Percentiles rank a stretch among this genome's conserved stretches.
phyloP scores from a whole-genome alignment of 1,140 invertebrate genomes.

The Mactra quadrangularis region DNA sequence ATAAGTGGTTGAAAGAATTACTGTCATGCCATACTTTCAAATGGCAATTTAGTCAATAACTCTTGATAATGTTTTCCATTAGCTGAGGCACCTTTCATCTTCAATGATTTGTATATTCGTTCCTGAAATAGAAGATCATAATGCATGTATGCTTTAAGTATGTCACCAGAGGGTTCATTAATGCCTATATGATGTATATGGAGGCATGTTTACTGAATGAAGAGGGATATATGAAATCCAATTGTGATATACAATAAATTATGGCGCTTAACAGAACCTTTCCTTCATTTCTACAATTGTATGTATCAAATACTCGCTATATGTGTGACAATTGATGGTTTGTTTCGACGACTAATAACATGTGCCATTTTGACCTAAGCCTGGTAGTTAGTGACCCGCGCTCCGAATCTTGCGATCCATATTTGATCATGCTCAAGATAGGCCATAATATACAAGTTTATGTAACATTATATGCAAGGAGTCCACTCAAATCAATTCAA shows the following conservation, averaged over 20 bases:
- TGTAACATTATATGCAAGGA: too few species aligned
- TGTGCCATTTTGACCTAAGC: too few species aligned
- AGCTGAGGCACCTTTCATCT: slow-evolving; percentile 43
- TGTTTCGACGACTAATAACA: too few species aligned
- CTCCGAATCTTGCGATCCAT: too few species aligned
- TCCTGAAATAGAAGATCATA: slow-evolving; percentile 52
- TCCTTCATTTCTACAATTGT: too few species aligned
- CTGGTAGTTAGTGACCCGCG: too few species aligned
- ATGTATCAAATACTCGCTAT: too few species aligned
- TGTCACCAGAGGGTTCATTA: neutral
- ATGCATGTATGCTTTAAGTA: neutral
- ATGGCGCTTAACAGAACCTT: neutral
- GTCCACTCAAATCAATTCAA: too few species aligned
- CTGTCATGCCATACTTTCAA: slow-evolving; percentile 59
- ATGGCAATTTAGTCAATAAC: slow-evolving; percentile 54
- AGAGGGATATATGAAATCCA: neutral
- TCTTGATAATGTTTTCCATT: slow-evolving; percentile 49
- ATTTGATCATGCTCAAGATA: too few species aligned
- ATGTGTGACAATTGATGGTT: too few species aligned
- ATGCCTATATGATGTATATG: neutral
- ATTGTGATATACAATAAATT: neutral
- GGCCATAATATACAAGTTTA: too few species aligned
- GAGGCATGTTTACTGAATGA: neutral
- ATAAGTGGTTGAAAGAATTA: too few species aligned
- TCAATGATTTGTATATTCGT: slow-evolving; percentile 43